Evolutionary conservation across 2,113 vertebrate genomes (phyloP).

Genomic region (Uropsilus gracilis): DNA sequence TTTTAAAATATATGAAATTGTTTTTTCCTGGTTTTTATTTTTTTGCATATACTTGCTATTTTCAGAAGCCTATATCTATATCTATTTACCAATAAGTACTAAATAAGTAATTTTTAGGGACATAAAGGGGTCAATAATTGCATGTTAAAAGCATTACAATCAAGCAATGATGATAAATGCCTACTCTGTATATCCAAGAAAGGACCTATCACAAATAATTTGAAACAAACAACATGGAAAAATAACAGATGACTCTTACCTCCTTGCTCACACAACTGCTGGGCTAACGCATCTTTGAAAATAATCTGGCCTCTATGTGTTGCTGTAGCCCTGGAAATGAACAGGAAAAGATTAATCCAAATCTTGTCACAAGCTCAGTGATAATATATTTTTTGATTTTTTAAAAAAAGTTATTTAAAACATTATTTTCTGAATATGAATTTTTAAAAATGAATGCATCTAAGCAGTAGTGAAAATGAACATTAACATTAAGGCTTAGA

Average conservation of each 20-base stretch:
- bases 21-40: neutral
- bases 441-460: neutral
- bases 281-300: constrained; percentile 99
- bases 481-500: neutral
- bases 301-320: constrained; percentile 97
- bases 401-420: constrained; percentile 21
- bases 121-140: neutral
- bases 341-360: constrained; percentile 60
- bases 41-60: neutral
- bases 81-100: neutral
- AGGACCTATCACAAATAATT: constrained; percentile 15
- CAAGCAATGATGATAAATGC: neutral
- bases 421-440: neutral
- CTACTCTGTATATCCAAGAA: neutral
- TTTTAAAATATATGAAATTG: neutral
- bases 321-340: constrained; percentile 93
- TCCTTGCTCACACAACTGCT: constrained; percentile 98
- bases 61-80: neutral
- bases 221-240: constrained; percentile 1
- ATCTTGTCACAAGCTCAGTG: neutral
- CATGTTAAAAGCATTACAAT: constrained; percentile 8
- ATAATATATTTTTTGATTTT: neutral
- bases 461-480: neutral
- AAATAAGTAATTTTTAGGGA: neutral
- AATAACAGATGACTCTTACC: constrained; percentile 86